Percentiles rank a stretch among this genome's conserved stretches.
Conservation (phyloP, 2,888 invertebrate species). For the Scaeva pyrastri region DNA sequence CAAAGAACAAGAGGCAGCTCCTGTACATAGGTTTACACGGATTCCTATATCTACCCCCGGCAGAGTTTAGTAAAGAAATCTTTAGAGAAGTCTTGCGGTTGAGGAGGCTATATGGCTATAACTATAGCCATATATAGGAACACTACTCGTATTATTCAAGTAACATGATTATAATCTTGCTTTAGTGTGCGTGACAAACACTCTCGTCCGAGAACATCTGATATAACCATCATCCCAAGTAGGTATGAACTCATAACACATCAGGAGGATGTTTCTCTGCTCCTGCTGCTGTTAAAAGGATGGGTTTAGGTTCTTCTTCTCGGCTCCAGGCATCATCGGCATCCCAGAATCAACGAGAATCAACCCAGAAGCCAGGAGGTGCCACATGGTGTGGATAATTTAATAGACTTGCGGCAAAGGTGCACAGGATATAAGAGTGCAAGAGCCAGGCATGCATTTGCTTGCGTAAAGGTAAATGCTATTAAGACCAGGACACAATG, state of each 20-base stretch:
- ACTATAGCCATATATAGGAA: no score
- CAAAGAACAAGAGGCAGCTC: conserved; percentile 6
- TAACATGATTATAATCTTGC: conserved; percentile 54
- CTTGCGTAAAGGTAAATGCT: conserved; percentile 68
- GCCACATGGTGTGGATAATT: conserved; percentile 66
- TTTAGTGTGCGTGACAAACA: not conserved
- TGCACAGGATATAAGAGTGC: conserved; percentile 25
- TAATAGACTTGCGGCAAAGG: conserved; percentile 66
- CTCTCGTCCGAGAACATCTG: not conserved
- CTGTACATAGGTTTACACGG: conserved; percentile 28
- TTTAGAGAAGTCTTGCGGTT: conserved; percentile 54
- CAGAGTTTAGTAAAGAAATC: conserved; percentile 65
- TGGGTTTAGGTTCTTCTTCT: conserved; percentile 19
- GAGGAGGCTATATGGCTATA: not conserved
- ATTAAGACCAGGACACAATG: conserved; percentile 64
- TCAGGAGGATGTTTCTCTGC: conserved; percentile 34
- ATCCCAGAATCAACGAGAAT: not conserved
- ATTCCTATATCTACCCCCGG: conserved; percentile 3
- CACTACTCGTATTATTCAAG: no score
- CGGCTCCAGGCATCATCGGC: not conserved
- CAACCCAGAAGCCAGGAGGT: conserved; percentile 18
- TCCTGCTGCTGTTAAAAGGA: conserved; percentile 45
- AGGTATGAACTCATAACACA: not conserved
- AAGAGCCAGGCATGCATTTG: conserved; percentile 33
- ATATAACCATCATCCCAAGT: no score